Conservation (phyloP, 2,888 invertebrate species). For the Drosophila mayaguana region DNA sequence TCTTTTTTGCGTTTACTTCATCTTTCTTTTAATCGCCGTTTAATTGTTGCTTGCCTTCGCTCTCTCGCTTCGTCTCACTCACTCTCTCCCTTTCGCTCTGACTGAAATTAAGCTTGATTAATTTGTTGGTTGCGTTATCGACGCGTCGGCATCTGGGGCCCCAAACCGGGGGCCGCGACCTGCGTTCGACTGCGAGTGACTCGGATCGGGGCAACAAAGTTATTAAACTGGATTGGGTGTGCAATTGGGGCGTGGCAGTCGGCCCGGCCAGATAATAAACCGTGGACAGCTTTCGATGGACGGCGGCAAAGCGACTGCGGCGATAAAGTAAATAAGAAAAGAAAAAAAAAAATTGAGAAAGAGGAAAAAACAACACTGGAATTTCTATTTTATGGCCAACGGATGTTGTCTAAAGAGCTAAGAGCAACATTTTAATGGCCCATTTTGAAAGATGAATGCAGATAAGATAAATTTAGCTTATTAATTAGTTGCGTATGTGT, state of each 20-base stretch:
- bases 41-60: slow-evolving; percentile 47
- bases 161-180: slow-evolving; percentile 33
- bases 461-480: slow-evolving; percentile 55
- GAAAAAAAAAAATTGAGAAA: not conserved
- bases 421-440: slow-evolving; percentile 55
- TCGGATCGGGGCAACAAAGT: slow-evolving; percentile 56
- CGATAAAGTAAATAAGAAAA: slow-evolving; percentile 26
- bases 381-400: slow-evolving; percentile 66
- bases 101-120: slow-evolving; percentile 76
- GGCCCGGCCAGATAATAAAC: slow-evolving; percentile 55
- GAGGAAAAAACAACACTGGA: slow-evolving; percentile 36
- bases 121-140: slow-evolving; percentile 70
- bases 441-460: slow-evolving; percentile 46
- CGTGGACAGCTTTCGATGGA: slow-evolving; percentile 62
- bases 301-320: not conserved
- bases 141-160: slow-evolving; percentile 64
- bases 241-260: slow-evolving; percentile 69
- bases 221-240: slow-evolving; percentile 77
- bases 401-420: slow-evolving; percentile 49
- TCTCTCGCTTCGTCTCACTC: not conserved
- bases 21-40: slow-evolving; percentile 54
- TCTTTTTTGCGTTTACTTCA: not conserved
- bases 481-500: slow-evolving; percentile 34
- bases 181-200: slow-evolving; percentile 7
- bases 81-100: slow-evolving; percentile 5